Evolutionary conservation across 2,797 vertebrate species (phyloP).

Genomic region (Enteromius afrohamiltoni): DNA sequence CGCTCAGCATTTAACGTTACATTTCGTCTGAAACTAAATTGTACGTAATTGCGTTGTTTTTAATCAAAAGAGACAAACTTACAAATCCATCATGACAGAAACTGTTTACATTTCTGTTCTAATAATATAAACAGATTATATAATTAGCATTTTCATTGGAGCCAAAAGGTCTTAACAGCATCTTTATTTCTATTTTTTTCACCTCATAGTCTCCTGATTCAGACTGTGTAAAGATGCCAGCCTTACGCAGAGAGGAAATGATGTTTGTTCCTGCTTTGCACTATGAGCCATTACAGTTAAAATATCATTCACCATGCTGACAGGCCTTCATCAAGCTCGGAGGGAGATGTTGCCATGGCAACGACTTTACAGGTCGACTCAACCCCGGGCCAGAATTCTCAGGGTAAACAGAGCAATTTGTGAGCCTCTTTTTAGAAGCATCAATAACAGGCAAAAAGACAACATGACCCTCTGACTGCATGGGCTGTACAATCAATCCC

Average conservation of each 20-base stretch:
- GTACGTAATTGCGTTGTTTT: not conserved
- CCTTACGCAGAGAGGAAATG: not conserved
- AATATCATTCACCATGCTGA: constrained; percentile 47
- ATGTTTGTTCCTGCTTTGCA: constrained; percentile 39
- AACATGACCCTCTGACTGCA: constrained; percentile 52
- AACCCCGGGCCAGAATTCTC: constrained; percentile 56
- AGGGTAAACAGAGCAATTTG: constrained; percentile 60
- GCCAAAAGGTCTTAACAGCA: not conserved
- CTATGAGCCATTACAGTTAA: constrained; percentile 55
- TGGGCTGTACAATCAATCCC: constrained; percentile 38
- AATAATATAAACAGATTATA: not conserved
- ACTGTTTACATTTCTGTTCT: not conserved
- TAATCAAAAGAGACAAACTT: not conserved
- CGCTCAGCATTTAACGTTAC: not conserved
- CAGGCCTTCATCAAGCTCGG: constrained; percentile 43
- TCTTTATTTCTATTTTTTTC: not conserved
- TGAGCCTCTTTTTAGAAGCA: constrained; percentile 59
- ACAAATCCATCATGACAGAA: not conserved
- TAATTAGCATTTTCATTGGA: not conserved
- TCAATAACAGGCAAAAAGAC: constrained; percentile 58
- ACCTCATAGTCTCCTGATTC: not conserved
- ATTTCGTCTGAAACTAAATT: not conserved
- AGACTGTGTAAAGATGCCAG: not conserved
- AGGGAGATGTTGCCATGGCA: constrained; percentile 62
- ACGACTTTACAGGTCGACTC: constrained; percentile 53